Evolutionary conservation across 2,113 vertebrate genomes (phyloP), one percentile per base, ranked within the genome.

Genomic region (Tupaia tana): DNA sequence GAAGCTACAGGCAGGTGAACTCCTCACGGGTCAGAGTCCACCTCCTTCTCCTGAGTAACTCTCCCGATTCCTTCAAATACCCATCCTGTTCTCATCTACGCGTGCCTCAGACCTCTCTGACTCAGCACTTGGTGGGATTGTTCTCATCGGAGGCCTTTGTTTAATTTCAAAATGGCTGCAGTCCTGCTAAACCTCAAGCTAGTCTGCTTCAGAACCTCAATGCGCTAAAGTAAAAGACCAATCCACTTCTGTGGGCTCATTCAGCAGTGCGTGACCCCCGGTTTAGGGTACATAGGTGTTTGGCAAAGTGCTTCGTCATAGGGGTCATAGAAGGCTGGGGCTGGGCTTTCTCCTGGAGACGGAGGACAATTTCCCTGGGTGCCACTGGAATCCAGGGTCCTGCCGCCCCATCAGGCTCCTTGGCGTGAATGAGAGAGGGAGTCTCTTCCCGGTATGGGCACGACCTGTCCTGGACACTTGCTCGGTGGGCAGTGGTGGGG

Each of bases 201-300:
- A 5, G 43, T 43, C 43, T 43, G 43, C 43, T 43, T 43, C 43
- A 43, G 43, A 43, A 9, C 19, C 34, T 66, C 29, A 56, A 19
- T 0, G 1, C 12, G 10, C 16, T 31, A 14, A 67, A 14, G 27
- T 43, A 3, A 34, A 22, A 22, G 7, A 8, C 25, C 11, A 70
- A 10, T 12, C 19, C 2, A 2, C 52, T 4, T 59, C 19, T 2
- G 9, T 25, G 34, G 56, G 77, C 18, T 15, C 6, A 63, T 13
- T 34, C 74, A 58, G 18, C 27, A 20, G 25, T 7, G 10, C 2
- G 5, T 4, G 20, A 16, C 59, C 19, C 56, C 13, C 7, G 5
- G n/a, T 24, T 9, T 20, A 25, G 9, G n/a, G 13, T 2, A 5
- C 1, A 0, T 0, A n/a, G 34, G 16, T 3, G 1, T n/a, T 25